phyloP scores from a whole-genome alignment of 2,888 invertebrate genomes.

The Cryptocheilus praepositus region DNA sequence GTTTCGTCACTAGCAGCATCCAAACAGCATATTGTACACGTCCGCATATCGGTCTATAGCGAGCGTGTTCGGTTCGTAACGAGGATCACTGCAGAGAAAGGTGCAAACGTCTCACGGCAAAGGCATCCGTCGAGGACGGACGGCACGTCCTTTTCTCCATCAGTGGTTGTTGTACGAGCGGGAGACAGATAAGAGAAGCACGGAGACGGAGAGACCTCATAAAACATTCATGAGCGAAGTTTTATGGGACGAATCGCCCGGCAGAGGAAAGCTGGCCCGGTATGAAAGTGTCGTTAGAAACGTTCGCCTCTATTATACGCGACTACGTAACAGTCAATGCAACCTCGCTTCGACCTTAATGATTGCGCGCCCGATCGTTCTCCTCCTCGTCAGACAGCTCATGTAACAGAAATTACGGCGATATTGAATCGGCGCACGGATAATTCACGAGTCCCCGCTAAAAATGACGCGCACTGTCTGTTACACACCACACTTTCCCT shows the following conservation, averaged over 20 bases:
- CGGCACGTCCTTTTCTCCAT: background rate
- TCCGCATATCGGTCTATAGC: too few relatives aligned
- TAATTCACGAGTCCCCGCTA: too few relatives aligned
- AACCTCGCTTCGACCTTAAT: too few relatives aligned
- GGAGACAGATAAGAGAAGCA: background rate
- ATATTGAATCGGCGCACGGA: background rate
- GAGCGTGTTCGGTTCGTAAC: background rate
- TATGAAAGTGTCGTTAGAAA: constrained; percentile 39
- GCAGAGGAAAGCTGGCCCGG: constrained; percentile 27
- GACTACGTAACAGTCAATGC: too few relatives aligned
- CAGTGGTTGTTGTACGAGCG: background rate
- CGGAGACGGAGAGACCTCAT: constrained; percentile 35
- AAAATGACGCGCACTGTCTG: too few relatives aligned
- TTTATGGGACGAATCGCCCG: constrained; percentile 24
- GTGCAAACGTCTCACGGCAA: background rate
- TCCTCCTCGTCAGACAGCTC: background rate
- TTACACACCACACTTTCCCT: too few relatives aligned
- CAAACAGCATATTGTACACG: too few relatives aligned
- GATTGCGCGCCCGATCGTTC: too few relatives aligned
- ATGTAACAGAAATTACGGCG: constrained; percentile 3
- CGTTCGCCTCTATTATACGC: background rate
- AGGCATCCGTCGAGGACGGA: background rate
- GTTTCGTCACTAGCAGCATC: too few relatives aligned
- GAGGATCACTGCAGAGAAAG: background rate
- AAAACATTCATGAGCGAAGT: constrained; percentile 52